Base-by-base conservation (phyloP, 2,888 invertebrate genomes). In the Eustalomyia histrio region DNA sequence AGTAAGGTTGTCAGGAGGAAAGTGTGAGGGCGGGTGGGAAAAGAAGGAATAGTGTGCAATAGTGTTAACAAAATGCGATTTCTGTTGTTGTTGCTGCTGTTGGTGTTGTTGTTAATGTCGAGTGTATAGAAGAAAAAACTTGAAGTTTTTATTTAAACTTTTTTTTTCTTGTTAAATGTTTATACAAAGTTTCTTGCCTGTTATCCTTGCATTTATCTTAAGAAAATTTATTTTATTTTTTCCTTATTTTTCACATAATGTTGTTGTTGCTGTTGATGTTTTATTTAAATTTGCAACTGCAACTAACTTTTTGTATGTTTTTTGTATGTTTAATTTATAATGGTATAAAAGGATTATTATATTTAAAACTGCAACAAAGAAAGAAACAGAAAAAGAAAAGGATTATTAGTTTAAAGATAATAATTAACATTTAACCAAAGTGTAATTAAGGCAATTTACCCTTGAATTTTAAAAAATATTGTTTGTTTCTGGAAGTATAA, bases 381-480 rank as follows among this genome's bases (percentile, higher is more conserved):
- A 17, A 50, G 2, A 17, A 0, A 0, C 24, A 39, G 14, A 3
- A 39, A 1, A 39, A 12, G 39, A 14, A 64, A 29, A 14, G 50
- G 17, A 33, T 50, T 64, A 33, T 17, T 50, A 17, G 8, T 50
- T 47, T 14, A 29, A 12, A 29, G 29, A 18, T 50, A 17, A 33
- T 8, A 64, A 17, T 12, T 24, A 50, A 29, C 17, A 50, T 17
- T 17, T 12, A 17, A 10, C 50, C 17, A 64, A 39, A 43, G 18
- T n/a, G 18, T 50, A 50, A 3, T 29, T 29, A 29, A 29, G 7
- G 29, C 29, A 29, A 47, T 5, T 43, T 63, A 29, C 21, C 6
- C 47, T 63, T 24, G 47, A 47, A 63, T 63, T 63, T 29, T 63
- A 63, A 63, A 47, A n/a, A n/a, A n/a, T n/a, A n/a, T 63, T 21